Percentiles rank a stretch among this genome's conserved stretches.
These are phyloP conservation scores for Atherinosoma microstoma DNA, from an alignment of 2,797 vertebrate species.

Conservation along the genomic window DNA sequence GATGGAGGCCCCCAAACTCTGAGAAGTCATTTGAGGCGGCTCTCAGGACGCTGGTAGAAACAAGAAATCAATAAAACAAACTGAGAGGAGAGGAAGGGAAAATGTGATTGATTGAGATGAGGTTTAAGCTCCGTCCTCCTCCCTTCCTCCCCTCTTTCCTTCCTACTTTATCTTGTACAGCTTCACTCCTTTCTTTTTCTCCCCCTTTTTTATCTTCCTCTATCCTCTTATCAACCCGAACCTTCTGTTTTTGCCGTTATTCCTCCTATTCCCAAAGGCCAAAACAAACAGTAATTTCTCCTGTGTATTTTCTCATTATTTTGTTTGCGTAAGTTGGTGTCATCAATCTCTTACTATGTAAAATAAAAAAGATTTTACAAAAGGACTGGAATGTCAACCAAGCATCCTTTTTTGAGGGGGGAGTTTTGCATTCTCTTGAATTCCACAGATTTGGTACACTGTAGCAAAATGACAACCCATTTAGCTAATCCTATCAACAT, in stretches of 20 bases:
- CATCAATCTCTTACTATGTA: constrained; percentile 11
- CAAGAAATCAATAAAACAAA: constrained; percentile 78
- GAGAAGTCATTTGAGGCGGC: constrained; percentile 68
- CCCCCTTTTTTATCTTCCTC: background rate
- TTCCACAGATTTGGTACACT: constrained; percentile 6
- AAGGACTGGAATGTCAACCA: constrained; percentile 40
- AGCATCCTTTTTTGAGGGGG: constrained; percentile 17
- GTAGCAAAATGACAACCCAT: background rate
- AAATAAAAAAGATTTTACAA: background rate
- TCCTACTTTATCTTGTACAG: background rate
- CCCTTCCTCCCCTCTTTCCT: background rate
- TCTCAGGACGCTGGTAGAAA: constrained; percentile 69
- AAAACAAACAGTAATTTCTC: constrained; percentile 40
- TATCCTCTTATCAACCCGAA: constrained; percentile 19
- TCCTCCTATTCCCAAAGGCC: constrained; percentile 44
- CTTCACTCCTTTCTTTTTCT: background rate
- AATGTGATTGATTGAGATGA: constrained; percentile 78
- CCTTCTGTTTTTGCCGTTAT: constrained; percentile 7
- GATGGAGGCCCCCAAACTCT: constrained; percentile 49
- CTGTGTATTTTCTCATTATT: constrained; percentile 19
- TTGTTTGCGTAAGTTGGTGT: constrained; percentile 15
- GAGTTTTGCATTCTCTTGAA: constrained; percentile 35
- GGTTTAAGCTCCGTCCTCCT: constrained; percentile 52
- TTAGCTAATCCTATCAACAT: background rate
- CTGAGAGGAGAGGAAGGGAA: constrained; percentile 65